Base-by-base conservation (phyloP, 2,888 invertebrate genomes). In the Tanaodytes sp. region DNA sequence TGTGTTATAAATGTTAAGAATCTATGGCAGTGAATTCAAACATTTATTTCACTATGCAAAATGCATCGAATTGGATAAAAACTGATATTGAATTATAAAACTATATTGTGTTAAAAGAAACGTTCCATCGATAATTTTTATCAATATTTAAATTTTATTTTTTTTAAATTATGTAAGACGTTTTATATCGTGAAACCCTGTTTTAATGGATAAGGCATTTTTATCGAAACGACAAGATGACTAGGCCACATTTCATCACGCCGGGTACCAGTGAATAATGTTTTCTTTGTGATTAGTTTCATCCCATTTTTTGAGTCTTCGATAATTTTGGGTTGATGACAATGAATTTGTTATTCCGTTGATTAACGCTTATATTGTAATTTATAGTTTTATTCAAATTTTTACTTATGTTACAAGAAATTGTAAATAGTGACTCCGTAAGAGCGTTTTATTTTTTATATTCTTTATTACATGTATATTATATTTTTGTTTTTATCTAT, bases 371-470 rank as follows among this genome's bases (percentile, higher is more conserved):
- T 69, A n/a, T n/a, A 54, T 52, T 54, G 19, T 37, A 79, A 79
- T 78, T 80, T 80, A 80, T 40, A 12, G 14, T 36, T 45, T 51
- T 23, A 5, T 2, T 37, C 39, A 2, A 20, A 9, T 59, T 58
- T n/a, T 39, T 23, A 43, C 39, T 49, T 40, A 33, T 51, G 49
- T 15, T 12, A n/a, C 37, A 55, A 61, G 51, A 62, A 46, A 67
- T 42, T 62, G 68, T 62, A 68, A 52, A 67, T 57, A 67, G 15
- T 49, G 20, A 57, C 27, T 55, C 30, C 43, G 39, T 61, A 76
- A 73, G 71, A 70, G 74, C 52, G 62, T 76, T 76, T 62, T 62
- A 57, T 62, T 62, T 62, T 23, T 67, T 61, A 16, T 55, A 62
- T 45, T 51, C 36, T 65, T 54, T 54, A 18, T 37, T 64, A 52